phyloP scores from a whole-genome alignment of 2,797 vertebrate species.

The Poecile montanus region DNA sequence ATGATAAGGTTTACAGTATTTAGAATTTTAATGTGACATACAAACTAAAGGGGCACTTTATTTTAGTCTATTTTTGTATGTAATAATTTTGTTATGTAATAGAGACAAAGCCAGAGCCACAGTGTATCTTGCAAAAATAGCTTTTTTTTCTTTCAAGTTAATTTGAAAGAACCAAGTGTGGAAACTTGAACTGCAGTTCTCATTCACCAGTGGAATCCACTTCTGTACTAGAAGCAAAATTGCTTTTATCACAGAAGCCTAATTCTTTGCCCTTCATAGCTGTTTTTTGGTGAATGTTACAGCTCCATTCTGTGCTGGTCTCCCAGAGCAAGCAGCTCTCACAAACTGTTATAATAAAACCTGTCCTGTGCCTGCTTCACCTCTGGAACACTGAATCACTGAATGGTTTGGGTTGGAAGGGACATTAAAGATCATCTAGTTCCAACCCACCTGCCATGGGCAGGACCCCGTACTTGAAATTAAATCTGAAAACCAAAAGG shows the following conservation, averaged over 20 bases:
- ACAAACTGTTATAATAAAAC: not conserved
- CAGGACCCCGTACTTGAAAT: not conserved
- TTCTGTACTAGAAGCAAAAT: not conserved
- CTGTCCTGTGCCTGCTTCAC: not conserved
- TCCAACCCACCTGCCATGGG: not conserved
- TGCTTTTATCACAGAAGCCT: not conserved
- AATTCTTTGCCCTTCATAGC: not conserved
- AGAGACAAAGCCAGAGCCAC: conserved; percentile 16
- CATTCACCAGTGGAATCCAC: not conserved
- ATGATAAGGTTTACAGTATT: conserved; percentile 71
- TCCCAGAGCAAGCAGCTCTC: not conserved
- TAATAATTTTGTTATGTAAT: conserved; percentile 64
- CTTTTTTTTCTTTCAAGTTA: conserved; percentile 14
- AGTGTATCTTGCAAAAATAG: not conserved
- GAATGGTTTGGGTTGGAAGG: not conserved
- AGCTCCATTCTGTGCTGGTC: not conserved
- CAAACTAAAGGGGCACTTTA: conserved; percentile 58
- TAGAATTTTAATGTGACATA: conserved; percentile 67
- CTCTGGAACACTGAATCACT: not conserved
- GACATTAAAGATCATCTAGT: not conserved
- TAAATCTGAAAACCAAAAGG: conserved; percentile 4
- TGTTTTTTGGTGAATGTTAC: not conserved
- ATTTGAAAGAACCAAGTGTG: conserved; percentile 14
- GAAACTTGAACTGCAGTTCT: not conserved
- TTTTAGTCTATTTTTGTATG: conserved; percentile 73